Evolutionary conservation across 2,797 vertebrate genomes (phyloP).

Genomic region (Sebastes hubbsi): DNA sequence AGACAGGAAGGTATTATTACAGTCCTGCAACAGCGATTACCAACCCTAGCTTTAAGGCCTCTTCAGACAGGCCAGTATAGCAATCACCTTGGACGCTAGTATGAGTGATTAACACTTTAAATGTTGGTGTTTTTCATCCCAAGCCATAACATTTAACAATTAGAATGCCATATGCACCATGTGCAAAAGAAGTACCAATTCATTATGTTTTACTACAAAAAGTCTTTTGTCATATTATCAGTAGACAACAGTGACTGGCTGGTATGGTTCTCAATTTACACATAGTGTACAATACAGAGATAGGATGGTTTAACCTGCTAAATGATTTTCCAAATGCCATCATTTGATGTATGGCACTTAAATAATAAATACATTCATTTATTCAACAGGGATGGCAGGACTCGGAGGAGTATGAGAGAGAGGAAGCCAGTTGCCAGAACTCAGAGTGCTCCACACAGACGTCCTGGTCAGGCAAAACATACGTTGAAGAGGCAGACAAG

Average conservation of each 20-base stretch:
- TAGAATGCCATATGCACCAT: neutral
- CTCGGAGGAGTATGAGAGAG: conserved; percentile 8
- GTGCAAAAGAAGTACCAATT: neutral
- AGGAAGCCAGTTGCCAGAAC: conserved; percentile 85
- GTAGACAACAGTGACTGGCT: neutral
- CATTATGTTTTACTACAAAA: neutral
- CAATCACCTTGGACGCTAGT: neutral
- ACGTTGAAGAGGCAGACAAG: conserved; percentile 73
- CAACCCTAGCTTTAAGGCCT: neutral
- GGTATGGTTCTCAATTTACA: neutral
- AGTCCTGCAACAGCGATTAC: neutral
- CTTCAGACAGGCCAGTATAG: neutral
- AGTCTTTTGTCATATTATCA: neutral
- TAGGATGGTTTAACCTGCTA: neutral
- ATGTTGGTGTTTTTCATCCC: neutral
- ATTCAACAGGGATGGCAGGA: conserved; percentile 25
- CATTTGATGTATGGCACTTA: neutral
- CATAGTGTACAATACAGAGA: neutral
- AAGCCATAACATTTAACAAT: neutral
- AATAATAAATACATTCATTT: neutral
- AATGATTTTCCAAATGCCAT: neutral
- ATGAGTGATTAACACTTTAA: neutral
- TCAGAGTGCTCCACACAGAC: conserved; percentile 88
- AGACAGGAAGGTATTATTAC: too few relatives aligned
- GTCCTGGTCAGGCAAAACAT: conserved; percentile 56